Base-by-base conservation (phyloP, 2,113 vertebrate species). In the Amphiprion ocellaris region DNA sequence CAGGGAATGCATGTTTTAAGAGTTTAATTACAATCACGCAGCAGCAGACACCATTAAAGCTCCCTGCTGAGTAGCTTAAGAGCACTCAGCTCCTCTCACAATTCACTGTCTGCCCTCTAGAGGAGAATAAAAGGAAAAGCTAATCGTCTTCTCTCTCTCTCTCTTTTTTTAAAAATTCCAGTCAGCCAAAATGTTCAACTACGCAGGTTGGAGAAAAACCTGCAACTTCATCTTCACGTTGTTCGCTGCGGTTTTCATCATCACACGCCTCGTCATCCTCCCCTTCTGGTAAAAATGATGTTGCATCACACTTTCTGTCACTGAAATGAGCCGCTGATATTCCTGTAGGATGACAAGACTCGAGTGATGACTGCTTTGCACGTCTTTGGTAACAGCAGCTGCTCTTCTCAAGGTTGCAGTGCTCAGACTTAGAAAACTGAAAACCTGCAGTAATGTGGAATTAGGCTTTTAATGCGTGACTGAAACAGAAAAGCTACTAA, bases 171-270 rank as follows among this genome's bases (percentile, higher is more conserved):
- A 14, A 9, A 26, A 37, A 0, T 81, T 81, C 5, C 66, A 98
- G 97, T 97, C 97, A 0, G 98, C 97, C 85, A 99, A 99, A 92
- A 99, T 98, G 96, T 99, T 99, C 75, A 99, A 98, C 93, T 99
- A 99, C 0, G 98, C 97, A 0, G 97, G 96, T 16, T 99, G 98
- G 98, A 97, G 95, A 58, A 96, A 94, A 83, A 97, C 96, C 17
- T 98, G 97, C 89, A 98, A 99, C 93, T 94, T 93, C 62, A 95
- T 99, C 85, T 99, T 99, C 94, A 95, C 96, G 1, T 0, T 96
- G 69, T 99, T 99, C 0, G 97, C 98, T 0, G 82, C 90, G 0
- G 93, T 98, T 77, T 99, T 99, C 93, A 96, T 99, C 79, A 5
- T 98, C 90, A 96, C 97, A 1, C 95, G 98, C 11, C 94, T 99